Base-by-base conservation (phyloP, 2,113 vertebrate genomes). In the Vulpes ferrilata region DNA sequence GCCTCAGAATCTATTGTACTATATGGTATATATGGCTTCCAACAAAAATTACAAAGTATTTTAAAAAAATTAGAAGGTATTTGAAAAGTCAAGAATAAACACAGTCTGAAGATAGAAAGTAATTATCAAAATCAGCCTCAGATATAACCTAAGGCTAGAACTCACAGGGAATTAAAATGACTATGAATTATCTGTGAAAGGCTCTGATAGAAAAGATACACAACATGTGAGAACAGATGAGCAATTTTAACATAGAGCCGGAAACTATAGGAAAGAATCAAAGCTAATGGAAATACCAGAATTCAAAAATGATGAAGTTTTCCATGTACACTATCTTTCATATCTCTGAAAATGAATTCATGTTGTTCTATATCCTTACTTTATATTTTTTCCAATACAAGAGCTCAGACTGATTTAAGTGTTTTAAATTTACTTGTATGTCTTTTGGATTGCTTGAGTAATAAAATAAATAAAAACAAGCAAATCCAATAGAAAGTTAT, bases 31-130 rank as follows among this genome's bases (percentile, higher is more conserved):
- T 43, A 35, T 60, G n/a, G 38, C 19, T 80, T 78, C 85, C 17
- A 55, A 69, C 16, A 59, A 89, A 76, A 82, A 62, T 87, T 48
- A 86, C 2, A 86, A 86, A n/a, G 35, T 17, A 27, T 83, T 73
- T 82, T 23, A 78, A 65, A 96, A 84, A 76, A 82, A 62, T 87
- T 48, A 86, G 1, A 86, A 86, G 43, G 43, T 17, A 27, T 83
- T 73, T 82, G 43, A 78, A 65, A 96, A 84, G 48, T 73, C 20
- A 69, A 71, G 65, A 93, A 35, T 69, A 95, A 93, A 73, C 30
- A 48, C 27, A 83, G 43, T 30, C 86, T 82, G 82, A 87, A 87
- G 60, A 73, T 87, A 30, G 19, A 88, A 82, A 60, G 57, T 90
- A 60, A 87, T 90, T 11, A 48, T n/a, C 60, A 86, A 43, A 86